A percentile compares a stretch with the other conserved stretches of the same genome.
Conservation (phyloP, 2,888 invertebrate species). For the Rhorus exstirpatorius region DNA sequence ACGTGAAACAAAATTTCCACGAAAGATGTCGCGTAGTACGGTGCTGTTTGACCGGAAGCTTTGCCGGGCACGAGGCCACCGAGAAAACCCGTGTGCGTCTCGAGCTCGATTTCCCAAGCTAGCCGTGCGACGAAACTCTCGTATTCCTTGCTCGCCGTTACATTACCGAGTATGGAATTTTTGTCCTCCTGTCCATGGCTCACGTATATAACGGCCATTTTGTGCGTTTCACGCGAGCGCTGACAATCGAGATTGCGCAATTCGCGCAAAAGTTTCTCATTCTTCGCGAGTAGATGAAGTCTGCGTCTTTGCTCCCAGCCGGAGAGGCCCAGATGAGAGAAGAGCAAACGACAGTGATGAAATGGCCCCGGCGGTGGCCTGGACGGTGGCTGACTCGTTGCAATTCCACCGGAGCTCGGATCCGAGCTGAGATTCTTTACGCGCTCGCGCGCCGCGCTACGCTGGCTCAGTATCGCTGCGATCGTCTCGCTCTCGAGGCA, state of each 20-base stretch:
- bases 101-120: constrained; percentile 95
- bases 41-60: constrained; percentile 96
- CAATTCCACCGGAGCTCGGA: constrained; percentile 86
- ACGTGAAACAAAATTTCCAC: constrained; percentile 99
- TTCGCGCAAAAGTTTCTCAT: constrained; percentile 95
- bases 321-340: constrained; percentile 96
- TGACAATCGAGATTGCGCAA: constrained; percentile 97
- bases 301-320: constrained; percentile 95
- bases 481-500: constrained; percentile 95
- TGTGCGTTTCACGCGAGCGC: constrained; percentile 96
- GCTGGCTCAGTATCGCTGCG: constrained; percentile 93
- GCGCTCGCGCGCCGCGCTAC: constrained; percentile 94
- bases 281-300: constrained; percentile 94
- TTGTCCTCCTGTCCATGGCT: constrained; percentile 99
- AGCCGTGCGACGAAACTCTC: constrained; percentile 93
- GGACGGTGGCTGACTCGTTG: constrained; percentile 87
- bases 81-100: constrained; percentile 97
- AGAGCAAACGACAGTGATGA: constrained; percentile 94
- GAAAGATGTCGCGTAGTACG: constrained; percentile 97
- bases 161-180: constrained; percentile 96
- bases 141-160: constrained; percentile 96
- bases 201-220: constrained; percentile 99
- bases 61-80: constrained; percentile 97
- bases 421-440: constrained; percentile 84
- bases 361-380: constrained; percentile 89